Evolutionary conservation across 1,140 invertebrate species (phyloP).

Genomic region (Venturia canescens): DNA sequence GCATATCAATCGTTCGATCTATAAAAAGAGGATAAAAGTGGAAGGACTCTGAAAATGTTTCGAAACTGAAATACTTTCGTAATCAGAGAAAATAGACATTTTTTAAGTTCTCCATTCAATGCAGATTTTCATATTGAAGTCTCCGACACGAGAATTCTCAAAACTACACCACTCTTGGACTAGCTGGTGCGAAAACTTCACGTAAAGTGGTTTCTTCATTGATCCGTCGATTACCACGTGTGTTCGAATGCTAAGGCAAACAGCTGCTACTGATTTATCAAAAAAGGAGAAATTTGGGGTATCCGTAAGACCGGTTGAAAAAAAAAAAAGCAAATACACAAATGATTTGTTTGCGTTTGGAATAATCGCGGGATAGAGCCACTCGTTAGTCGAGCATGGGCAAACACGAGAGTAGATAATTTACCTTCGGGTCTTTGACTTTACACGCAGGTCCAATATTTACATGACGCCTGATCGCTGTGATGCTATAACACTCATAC

Average conservation of each 20-base stretch:
- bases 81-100: no score
- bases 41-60: neutral
- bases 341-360: slow-evolving; percentile 54
- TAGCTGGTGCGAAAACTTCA: no score
- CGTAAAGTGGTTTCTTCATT: no score
- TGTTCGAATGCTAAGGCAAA: no score
- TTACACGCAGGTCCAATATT: slow-evolving; percentile 54
- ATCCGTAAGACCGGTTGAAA: neutral
- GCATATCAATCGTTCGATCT: neutral
- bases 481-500: slow-evolving; percentile 8
- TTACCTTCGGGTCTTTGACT: slow-evolving; percentile 46
- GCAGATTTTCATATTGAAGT: no score
- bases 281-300: no score
- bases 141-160: no score
- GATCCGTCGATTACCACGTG: no score
- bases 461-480: slow-evolving; percentile 50
- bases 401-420: slow-evolving; percentile 52
- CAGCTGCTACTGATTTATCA: neutral
- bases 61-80: no score
- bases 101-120: no score
- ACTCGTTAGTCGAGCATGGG: slow-evolving; percentile 29
- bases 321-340: slow-evolving; percentile 34
- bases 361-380: slow-evolving; percentile 48
- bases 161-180: no score
- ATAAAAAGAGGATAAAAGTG: neutral